These are phyloP conservation scores for Anoplopoma fimbria DNA, from an alignment of 2,113 vertebrate genomes.

Conservation along the genomic window DNA sequence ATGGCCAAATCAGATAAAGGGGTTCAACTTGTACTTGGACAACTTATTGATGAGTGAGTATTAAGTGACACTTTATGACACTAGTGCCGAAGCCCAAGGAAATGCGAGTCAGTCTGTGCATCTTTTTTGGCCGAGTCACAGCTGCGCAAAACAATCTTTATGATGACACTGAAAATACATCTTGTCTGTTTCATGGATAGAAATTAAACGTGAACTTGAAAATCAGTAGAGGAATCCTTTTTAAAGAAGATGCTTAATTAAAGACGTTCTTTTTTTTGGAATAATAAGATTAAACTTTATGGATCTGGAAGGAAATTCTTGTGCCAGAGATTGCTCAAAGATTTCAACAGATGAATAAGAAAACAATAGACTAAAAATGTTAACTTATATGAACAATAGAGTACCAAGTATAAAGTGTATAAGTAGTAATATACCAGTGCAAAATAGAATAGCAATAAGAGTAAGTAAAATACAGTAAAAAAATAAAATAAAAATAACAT, in stretches of 20 bases:
- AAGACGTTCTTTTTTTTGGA: not conserved
- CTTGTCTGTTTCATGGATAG: not conserved
- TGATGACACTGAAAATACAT: not conserved
- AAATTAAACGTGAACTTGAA: not conserved
- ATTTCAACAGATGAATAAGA: not conserved
- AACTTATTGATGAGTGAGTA: slow-evolving; percentile 95
- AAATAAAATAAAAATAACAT: no score
- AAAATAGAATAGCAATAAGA: no score
- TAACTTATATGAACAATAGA: not conserved
- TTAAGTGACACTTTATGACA: not conserved
- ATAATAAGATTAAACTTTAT: no score
- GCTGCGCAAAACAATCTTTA: not conserved
- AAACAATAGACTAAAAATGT: not conserved
- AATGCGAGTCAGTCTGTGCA: not conserved
- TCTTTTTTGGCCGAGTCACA: no score
- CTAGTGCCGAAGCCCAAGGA: not conserved
- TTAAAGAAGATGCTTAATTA: not conserved
- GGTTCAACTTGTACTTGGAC: slow-evolving; percentile 91
- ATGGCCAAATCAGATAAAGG: slow-evolving; percentile 90
- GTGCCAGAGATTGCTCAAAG: not conserved
- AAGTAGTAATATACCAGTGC: no score
- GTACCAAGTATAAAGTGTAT: no score
- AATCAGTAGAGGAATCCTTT: not conserved
- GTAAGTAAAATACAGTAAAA: no score
- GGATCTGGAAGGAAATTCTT: no score